Percentiles rank a stretch among this genome's conserved stretches.
Conservation (phyloP, 2,797 vertebrate genomes). For the Sarcoramphus papa region DNA sequence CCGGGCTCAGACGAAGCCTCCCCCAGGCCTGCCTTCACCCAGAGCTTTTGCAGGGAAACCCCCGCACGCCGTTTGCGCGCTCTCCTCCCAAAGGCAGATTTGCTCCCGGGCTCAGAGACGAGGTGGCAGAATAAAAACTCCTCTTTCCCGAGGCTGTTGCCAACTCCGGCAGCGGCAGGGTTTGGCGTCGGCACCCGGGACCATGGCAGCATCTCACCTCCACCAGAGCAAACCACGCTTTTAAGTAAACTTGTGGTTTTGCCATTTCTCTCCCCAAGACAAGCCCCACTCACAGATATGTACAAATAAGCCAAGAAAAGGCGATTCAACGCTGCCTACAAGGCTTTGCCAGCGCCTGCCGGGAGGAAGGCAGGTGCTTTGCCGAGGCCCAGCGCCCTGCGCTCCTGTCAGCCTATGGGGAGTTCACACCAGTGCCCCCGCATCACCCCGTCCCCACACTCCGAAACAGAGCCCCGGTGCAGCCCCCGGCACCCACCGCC, state of each 20-base stretch:
- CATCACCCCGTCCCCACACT: conserved; percentile 49
- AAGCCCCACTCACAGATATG: neutral
- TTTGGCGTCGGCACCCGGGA: neutral
- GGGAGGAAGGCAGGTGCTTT: conserved; percentile 71
- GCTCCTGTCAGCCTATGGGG: conserved; percentile 55
- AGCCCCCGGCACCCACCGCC: neutral
- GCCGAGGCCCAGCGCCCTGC: conserved; percentile 16
- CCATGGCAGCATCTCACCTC: neutral
- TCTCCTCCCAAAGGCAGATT: neutral
- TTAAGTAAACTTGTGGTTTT: neutral
- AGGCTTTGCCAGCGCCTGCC: neutral
- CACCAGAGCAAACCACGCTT: neutral
- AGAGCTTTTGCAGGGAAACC: neutral
- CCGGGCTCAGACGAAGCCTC: neutral
- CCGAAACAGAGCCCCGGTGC: neutral
- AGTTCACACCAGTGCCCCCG: conserved; percentile 70
- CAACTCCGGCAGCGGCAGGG: neutral
- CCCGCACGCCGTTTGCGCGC: rapidly evolving
- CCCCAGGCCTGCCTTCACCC: neutral
- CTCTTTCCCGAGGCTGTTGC: neutral
- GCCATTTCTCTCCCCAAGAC: neutral
- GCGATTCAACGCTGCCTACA: neutral
- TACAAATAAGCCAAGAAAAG: neutral
- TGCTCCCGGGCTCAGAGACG: rapidly evolving
- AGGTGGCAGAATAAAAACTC: neutral